Evolutionary conservation across 2,797 vertebrate genomes (phyloP), one percentile per base, ranked within the genome.

Genomic region (Adelosebastes latens): DNA sequence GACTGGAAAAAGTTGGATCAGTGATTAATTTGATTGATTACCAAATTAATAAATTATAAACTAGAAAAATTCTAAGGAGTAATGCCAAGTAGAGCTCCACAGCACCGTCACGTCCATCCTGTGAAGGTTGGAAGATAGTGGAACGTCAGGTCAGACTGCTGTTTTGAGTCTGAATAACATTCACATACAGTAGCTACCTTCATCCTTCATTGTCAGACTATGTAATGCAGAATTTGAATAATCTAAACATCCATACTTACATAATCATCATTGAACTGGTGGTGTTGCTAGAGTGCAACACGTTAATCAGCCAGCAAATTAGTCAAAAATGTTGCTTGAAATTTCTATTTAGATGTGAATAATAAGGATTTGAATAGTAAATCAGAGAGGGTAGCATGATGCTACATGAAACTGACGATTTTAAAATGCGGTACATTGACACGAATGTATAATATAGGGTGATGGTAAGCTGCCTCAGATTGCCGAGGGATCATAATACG

Each of bases 1-100:
- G 42, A 46, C 42, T 16, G 1, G 0, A 46, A 39, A 42, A 46
- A 46, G 42, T 7, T 0, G 6, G 0, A 46, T 46, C 42, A 1
- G 42, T 16, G 42, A 46, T 29, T 29, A 6, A 29, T 29, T 29
- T 3, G 6, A 29, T 42, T 42, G 39, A 42, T 46, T 16, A 46
- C 14, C 42, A 46, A 18, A 46, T 46, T 0, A 46, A 46, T 46
- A 46, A 1, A 42, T 1, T 42, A 42, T 42, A 42, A 42, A 42
- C 39, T 42, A 42, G 0, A 42, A 42, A 42, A 42, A 46, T 46
- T 16, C 42, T 46, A 46, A 46, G 0, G 42, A 42, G 39, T 42
- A 42, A 42, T 42, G 39, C 14, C 39, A 42, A 6, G 39, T 42
- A 42, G 39, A 42, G 39, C 39, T 46, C 1, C 36, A 36, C 34